phyloP scores from a whole-genome alignment of 92 coral and sea anemone species.

The Paramuricea clavata region DNA sequence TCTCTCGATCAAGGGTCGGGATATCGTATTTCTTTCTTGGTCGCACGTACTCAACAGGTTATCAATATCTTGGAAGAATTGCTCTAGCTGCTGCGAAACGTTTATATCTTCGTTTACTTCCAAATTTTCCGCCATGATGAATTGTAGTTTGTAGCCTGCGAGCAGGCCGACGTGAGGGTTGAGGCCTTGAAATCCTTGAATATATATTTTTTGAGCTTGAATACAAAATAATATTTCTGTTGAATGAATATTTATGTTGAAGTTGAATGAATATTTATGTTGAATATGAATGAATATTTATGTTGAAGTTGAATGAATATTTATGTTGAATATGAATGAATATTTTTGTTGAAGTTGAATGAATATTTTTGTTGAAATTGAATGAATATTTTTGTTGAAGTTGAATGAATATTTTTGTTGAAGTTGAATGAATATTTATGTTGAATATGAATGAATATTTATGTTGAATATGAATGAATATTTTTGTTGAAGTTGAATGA shows the following conservation, averaged over 20 bases:
- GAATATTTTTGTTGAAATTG: too few relatives aligned
- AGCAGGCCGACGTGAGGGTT: not conserved
- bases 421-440: too few relatives aligned
- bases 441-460: too few relatives aligned
- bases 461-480: too few relatives aligned
- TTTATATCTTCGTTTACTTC: too few relatives aligned
- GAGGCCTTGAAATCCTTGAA: not conserved
- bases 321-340: not conserved
- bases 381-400: too few relatives aligned
- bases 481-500: too few relatives aligned
- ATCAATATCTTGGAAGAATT: slow-evolving; percentile 6
- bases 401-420: too few relatives aligned
- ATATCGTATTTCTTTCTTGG: slow-evolving; percentile 5
- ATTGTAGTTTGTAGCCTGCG: not conserved
- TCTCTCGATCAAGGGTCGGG: not conserved
- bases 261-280: not conserved
- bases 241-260: not conserved
- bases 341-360: too few relatives aligned
- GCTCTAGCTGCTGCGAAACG: not conserved
- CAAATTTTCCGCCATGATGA: not conserved
- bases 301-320: too few relatives aligned
- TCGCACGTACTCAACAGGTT: not conserved
- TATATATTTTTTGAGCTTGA: too few relatives aligned
- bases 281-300: not conserved
- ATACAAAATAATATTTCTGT: not conserved